These are phyloP conservation scores for Galagoides demidoff DNA, from an alignment of 2,797 vertebrate genomes.

Conservation along the genomic window DNA sequence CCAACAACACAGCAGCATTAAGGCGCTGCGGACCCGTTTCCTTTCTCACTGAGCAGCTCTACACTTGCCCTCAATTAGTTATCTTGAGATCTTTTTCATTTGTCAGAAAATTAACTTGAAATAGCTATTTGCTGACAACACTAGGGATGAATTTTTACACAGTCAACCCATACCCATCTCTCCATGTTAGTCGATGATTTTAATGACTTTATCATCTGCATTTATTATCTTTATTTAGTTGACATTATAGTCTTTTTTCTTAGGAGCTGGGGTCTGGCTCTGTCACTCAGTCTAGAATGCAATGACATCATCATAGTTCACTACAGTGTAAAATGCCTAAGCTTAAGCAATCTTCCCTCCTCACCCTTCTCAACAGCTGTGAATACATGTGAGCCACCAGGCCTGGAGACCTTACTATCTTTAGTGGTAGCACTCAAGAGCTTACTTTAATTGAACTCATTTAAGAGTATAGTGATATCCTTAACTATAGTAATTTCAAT, in stretches of 20 bases:
- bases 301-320: background rate
- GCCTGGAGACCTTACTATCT: background rate
- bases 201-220: background rate
- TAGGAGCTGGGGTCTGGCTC: background rate
- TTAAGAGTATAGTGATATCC: background rate
- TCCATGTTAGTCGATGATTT: background rate
- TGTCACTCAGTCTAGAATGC: background rate
- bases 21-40: background rate
- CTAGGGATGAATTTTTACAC: background rate
- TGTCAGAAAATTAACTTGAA: conserved; percentile 15
- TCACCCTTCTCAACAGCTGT: background rate
- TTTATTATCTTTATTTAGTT: background rate
- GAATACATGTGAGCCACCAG: background rate
- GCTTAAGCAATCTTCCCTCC: background rate
- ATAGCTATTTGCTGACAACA: background rate
- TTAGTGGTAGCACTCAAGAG: background rate
- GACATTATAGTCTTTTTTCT: background rate
- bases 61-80: background rate
- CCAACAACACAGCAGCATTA: background rate
- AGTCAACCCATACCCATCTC: background rate
- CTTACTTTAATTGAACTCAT: background rate
- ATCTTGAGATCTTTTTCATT: background rate
- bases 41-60: background rate
- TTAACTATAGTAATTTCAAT: background rate
- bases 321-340: background rate